phyloP scores from a whole-genome alignment of 2,113 vertebrate species.

The Gnathonemus longibarbis region DNA sequence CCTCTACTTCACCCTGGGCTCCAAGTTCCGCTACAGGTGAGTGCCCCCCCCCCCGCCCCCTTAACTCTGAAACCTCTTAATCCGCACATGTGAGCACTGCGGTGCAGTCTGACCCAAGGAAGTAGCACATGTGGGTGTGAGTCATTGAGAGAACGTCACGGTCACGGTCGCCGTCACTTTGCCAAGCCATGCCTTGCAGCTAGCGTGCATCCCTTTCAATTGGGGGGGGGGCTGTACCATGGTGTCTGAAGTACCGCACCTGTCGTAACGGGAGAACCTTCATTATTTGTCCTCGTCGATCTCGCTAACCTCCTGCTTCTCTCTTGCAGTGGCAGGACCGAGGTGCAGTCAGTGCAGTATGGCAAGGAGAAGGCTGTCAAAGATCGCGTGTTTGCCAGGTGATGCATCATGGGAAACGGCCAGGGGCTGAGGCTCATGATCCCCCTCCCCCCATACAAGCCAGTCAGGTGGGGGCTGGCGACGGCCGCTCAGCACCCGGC shows the following conservation, averaged over 20 bases:
- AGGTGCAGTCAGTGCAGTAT: slow-evolving; percentile 96
- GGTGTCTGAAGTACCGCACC: not conserved
- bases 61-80: not conserved
- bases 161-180: not conserved
- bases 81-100: not conserved
- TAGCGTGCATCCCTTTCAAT: not conserved
- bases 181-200: not conserved
- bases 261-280: not conserved
- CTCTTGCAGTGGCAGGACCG: slow-evolving; percentile 83
- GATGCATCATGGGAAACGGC: slow-evolving; percentile 36
- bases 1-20: slow-evolving; percentile 95
- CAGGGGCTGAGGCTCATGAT: not conserved
- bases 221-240: not conserved
- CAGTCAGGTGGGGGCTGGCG: slow-evolving; percentile 24
- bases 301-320: slow-evolving; percentile 30
- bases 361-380: slow-evolving; percentile 97
- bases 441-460: not conserved
- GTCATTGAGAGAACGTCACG: not conserved
- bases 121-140: not conserved
- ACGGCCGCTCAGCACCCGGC: slow-evolving; percentile 55
- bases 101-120: not conserved
- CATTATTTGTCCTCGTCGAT: not conserved
- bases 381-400: slow-evolving; percentile 94
- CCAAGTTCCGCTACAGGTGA: slow-evolving; percentile 97
- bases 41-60: slow-evolving; percentile 22